Conservation (phyloP, 2,797 vertebrate species). For the Coendou prehensilis region DNA sequence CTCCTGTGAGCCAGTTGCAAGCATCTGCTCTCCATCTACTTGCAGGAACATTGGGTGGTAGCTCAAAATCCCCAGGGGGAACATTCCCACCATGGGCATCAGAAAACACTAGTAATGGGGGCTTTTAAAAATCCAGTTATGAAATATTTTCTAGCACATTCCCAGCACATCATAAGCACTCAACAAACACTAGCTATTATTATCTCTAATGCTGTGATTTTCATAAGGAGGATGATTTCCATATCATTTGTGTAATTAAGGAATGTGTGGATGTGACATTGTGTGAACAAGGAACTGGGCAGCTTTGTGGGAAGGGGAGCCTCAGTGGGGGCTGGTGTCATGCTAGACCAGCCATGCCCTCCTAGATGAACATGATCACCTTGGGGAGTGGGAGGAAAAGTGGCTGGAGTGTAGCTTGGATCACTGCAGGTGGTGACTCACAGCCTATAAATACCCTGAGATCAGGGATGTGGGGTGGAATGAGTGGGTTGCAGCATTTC, state of each 20-base stretch:
- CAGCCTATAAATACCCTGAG: constrained; percentile 41
- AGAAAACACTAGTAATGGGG: background rate
- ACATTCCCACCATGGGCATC: background rate
- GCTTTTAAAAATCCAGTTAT: background rate
- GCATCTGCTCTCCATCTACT: background rate
- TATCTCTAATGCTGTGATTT: background rate
- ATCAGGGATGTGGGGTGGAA: background rate
- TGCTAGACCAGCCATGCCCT: no score
- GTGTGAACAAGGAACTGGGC: background rate
- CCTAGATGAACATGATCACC: background rate
- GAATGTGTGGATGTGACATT: background rate
- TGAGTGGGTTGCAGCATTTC: background rate
- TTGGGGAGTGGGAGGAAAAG: background rate
- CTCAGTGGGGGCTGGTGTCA: accelerated
- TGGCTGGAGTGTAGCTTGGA: background rate
- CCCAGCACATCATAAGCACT: no score
- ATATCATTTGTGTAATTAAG: background rate
- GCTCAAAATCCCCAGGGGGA: background rate
- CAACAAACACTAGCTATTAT: background rate
- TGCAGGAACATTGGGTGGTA: background rate
- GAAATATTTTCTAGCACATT: background rate
- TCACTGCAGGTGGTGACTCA: constrained; percentile 56
- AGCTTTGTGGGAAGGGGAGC: background rate
- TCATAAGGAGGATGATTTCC: background rate
- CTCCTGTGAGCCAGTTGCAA: background rate